Evolutionary conservation across 2,113 vertebrate genomes (phyloP).

Genomic region (Laterallus jamaicensis): DNA sequence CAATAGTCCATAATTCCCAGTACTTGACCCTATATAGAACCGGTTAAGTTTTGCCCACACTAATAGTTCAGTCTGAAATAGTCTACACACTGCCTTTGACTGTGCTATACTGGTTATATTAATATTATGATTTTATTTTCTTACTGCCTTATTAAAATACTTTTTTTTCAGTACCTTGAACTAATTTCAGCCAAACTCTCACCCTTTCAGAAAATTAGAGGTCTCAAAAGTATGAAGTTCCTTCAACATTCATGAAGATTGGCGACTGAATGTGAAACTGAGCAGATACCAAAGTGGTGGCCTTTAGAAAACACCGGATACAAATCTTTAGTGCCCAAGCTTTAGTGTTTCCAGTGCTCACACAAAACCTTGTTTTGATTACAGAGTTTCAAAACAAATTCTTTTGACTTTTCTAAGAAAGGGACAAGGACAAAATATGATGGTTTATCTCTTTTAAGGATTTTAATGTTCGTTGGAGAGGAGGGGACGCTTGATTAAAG

Average conservation of each 20-base stretch:
- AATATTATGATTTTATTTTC: not conserved
- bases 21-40: not conserved
- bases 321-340: not conserved
- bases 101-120: not conserved
- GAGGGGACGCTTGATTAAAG: not conserved
- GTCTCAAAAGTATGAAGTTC: not conserved
- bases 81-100: not conserved
- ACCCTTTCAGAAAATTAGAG: not conserved
- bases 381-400: not conserved
- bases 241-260: not conserved
- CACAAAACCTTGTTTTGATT: not conserved
- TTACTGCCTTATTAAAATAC: not conserved
- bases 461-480: not conserved
- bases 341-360: not conserved
- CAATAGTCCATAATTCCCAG: not conserved
- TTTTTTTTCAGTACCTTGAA: not conserved
- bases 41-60: not conserved
- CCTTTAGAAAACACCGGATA: not conserved
- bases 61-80: not conserved
- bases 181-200: not conserved
- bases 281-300: rapidly evolving
- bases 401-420: not conserved
- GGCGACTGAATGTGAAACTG: not conserved
- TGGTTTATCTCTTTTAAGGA: not conserved
- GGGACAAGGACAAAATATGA: not conserved